phyloP scores from a whole-genome alignment of 30 jellyfish, hydroid and myxozoan species.

The Aurelia sp. region DNA sequence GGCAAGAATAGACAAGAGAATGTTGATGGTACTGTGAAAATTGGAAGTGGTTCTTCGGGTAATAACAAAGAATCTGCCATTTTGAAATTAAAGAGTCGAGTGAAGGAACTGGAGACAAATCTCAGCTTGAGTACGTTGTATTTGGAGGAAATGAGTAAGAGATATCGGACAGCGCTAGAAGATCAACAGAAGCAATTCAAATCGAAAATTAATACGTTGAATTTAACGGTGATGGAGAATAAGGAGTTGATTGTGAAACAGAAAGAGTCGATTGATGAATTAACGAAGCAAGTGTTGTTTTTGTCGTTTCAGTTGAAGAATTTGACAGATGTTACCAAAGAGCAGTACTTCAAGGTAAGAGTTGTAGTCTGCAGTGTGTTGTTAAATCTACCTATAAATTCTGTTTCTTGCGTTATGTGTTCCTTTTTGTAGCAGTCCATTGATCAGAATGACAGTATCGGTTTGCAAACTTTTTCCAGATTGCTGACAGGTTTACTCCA shows the following conservation, averaged over 20 bases:
- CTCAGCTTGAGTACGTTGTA: slow-evolving; percentile 91
- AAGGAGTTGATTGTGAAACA: slow-evolving; percentile 50
- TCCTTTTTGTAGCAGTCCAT: no score
- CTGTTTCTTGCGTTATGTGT: no score
- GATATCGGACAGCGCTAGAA: slow-evolving; percentile 93
- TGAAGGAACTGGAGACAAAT: slow-evolving; percentile 88
- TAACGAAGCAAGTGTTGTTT: slow-evolving; percentile 56
- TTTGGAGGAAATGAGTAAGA: slow-evolving; percentile 95
- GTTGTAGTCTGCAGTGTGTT: no score
- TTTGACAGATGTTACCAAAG: slow-evolving; percentile 63
- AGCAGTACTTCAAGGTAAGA: slow-evolving; percentile 64
- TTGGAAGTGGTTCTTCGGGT: slow-evolving; percentile 77
- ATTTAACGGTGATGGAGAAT: slow-evolving; percentile 43
- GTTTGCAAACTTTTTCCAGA: no score
- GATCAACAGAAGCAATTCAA: slow-evolving; percentile 90
- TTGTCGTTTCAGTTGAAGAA: slow-evolving; percentile 41
- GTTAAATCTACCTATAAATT: no score
- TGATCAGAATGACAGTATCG: no score
- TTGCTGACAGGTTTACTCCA: no score
- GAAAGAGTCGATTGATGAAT: slow-evolving; percentile 41
- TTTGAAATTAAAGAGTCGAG: slow-evolving; percentile 84
- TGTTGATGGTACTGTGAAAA: slow-evolving; percentile 27
- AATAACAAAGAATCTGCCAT: slow-evolving; percentile 97
- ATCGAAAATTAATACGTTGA: slow-evolving; percentile 60
- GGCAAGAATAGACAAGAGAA: not conserved